phyloP scores from a whole-genome alignment of 2,113 vertebrate species.

The Abramis brama region DNA sequence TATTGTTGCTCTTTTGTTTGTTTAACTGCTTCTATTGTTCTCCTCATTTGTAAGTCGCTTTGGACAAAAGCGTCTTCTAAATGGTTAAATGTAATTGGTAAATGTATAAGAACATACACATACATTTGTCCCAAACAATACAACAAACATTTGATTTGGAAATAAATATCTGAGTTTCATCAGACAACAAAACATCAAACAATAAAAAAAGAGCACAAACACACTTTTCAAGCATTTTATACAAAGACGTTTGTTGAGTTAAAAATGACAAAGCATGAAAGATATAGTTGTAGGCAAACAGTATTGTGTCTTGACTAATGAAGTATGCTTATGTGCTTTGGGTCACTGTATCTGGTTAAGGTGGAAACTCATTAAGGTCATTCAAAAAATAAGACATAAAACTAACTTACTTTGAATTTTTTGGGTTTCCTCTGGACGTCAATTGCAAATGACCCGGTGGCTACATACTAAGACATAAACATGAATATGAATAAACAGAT shows the following conservation, averaged over 20 bases:
- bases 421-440: conserved; percentile 70
- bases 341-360: too few species aligned
- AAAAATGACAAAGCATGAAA: not conserved
- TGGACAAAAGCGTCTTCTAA: too few species aligned
- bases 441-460: conserved; percentile 67
- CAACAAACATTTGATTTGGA: not conserved
- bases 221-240: not conserved
- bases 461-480: conserved; percentile 68
- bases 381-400: not conserved
- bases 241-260: not conserved
- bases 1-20: too few species aligned
- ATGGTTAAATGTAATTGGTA: too few species aligned
- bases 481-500: not conserved
- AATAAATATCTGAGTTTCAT: not conserved
- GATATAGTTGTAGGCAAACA: not conserved
- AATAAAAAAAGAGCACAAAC: not conserved
- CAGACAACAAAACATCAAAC: not conserved
- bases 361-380: not conserved
- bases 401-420: conserved; percentile 65
- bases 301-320: too few species aligned
- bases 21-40: too few species aligned
- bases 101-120: not conserved
- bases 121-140: not conserved
- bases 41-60: too few species aligned
- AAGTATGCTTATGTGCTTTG: too few species aligned